Evolutionary conservation across 2,797 vertebrate species (phyloP).

Genomic region (Sebastiscus albofasciatus): DNA sequence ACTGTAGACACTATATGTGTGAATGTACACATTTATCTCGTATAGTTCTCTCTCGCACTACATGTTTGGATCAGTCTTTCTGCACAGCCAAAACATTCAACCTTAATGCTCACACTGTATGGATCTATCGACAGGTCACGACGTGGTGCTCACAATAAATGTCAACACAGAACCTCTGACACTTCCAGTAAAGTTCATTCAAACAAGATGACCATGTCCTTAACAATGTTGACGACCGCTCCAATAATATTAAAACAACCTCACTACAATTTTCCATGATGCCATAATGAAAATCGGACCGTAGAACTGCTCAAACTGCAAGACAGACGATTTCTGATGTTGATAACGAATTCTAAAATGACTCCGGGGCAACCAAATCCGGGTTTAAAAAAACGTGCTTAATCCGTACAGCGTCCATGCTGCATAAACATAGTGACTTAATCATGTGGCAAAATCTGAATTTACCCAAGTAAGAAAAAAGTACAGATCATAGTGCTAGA

Average conservation of each 20-base stretch:
- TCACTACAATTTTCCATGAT: not conserved
- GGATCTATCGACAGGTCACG: too few relatives aligned
- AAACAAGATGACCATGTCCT: not conserved
- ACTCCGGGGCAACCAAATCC: not conserved
- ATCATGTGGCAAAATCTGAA: not conserved
- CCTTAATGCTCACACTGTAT: not conserved
- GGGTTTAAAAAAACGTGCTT: not conserved
- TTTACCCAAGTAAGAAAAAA: not conserved
- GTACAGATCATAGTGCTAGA: not conserved
- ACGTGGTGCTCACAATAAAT: not conserved
- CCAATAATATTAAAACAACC: not conserved
- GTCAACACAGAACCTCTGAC: not conserved
- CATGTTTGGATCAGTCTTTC: not conserved
- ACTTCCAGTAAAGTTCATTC: not conserved
- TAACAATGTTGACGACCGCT: not conserved
- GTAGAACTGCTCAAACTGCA: not conserved
- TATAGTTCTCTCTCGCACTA: too few relatives aligned
- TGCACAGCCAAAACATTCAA: not conserved
- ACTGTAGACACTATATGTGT: not conserved
- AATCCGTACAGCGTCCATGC: not conserved
- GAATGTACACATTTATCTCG: not conserved
- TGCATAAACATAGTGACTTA: not conserved
- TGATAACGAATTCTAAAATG: not conserved
- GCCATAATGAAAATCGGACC: not conserved
- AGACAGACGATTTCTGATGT: not conserved